Evolutionary conservation across 2,113 vertebrate species (phyloP).

Genomic region (Grus americana): DNA sequence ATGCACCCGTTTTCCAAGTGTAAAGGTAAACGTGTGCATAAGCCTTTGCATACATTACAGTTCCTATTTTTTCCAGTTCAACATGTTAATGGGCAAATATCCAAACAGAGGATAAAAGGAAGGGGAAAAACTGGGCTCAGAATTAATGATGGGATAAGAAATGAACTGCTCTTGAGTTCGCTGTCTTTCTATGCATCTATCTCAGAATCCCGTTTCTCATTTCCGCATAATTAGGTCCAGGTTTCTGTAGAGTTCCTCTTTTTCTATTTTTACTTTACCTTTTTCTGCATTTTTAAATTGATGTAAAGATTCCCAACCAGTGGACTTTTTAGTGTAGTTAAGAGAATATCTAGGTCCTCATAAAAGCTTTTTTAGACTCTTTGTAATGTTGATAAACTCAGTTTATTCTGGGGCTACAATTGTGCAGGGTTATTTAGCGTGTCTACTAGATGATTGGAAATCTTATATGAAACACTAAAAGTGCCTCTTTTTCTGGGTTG

Average conservation of each 20-base stretch:
- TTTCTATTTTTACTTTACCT: conserved; percentile 47
- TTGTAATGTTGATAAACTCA: conserved; percentile 60
- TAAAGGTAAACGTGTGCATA: background rate
- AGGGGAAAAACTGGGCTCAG: background rate
- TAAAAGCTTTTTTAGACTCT: conserved; percentile 63
- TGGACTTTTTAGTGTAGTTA: conserved; percentile 61
- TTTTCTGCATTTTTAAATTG: conserved; percentile 44
- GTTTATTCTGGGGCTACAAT: conserved; percentile 61
- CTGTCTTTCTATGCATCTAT: conserved; percentile 31
- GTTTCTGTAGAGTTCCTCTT: conserved; percentile 34
- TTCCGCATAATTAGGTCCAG: conserved; percentile 10
- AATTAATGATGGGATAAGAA: background rate
- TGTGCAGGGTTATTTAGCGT: conserved; percentile 64
- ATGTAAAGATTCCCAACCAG: conserved; percentile 55
- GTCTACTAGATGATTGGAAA: conserved; percentile 75
- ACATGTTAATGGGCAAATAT: background rate
- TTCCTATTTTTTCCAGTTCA: background rate
- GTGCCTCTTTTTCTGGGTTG: conserved; percentile 82
- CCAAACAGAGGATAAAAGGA: background rate
- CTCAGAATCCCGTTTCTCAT: background rate
- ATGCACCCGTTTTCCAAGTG: background rate
- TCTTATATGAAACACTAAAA: conserved; percentile 80
- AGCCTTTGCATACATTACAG: background rate
- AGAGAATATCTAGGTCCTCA: conserved; percentile 57
- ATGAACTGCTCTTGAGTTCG: conserved; percentile 27